Percentiles rank a stretch among this genome's conserved stretches.
phyloP scores from a whole-genome alignment of 2,113 vertebrate genomes.

The Canis aureus region DNA sequence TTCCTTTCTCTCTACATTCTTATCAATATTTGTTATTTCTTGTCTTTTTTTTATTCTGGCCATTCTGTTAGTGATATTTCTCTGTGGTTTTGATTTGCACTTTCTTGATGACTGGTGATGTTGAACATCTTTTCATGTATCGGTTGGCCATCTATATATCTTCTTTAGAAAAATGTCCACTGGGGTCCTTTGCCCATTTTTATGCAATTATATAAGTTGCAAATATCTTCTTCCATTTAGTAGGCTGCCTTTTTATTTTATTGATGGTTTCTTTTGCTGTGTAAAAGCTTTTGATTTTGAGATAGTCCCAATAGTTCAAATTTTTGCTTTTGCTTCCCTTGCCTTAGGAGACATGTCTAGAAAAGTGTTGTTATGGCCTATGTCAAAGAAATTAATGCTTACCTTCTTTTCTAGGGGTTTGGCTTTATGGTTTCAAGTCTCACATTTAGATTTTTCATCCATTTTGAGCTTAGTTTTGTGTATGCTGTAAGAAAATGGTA shows the following conservation, averaged over 20 bases:
- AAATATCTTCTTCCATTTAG: not conserved
- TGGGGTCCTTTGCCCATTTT: not conserved
- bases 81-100: not conserved
- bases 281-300: not conserved
- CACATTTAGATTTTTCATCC: not conserved
- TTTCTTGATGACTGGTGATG: not conserved
- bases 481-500: not conserved
- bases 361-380: not conserved
- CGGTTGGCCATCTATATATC: not conserved
- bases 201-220: not conserved
- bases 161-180: not conserved
- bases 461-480: not conserved
- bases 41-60: not conserved
- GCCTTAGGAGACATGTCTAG: not conserved
- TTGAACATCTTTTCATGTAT: not conserved
- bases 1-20: not conserved
- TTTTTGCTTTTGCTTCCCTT: not conserved
- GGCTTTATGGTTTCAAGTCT: not conserved
- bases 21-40: not conserved
- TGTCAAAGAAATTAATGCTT: not conserved
- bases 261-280: not conserved
- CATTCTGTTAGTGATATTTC: not conserved
- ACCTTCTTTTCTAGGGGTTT: not conserved
- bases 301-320: not conserved
- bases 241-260: not conserved